Percentiles rank a stretch among this genome's conserved stretches.
Evolutionary conservation across 2,888 invertebrate genomes (phyloP).

Genomic region (Drosophila robusta): DNA sequence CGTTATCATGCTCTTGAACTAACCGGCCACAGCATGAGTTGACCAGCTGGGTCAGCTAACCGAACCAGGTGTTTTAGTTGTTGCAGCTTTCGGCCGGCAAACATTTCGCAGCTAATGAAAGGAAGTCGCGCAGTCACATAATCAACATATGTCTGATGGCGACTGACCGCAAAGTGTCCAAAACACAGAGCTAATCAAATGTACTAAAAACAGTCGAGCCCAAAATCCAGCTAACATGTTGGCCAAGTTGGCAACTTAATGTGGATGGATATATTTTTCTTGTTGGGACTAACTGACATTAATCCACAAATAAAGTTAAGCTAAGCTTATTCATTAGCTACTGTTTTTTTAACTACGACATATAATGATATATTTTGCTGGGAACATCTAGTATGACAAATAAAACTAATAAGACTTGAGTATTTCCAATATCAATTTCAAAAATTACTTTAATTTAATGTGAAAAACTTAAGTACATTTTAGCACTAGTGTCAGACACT

Average conservation of each 20-base stretch:
- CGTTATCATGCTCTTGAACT: slow-evolving; percentile 61
- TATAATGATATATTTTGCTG: too few relatives aligned
- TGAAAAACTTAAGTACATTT: too few relatives aligned
- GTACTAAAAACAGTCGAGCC: slow-evolving; percentile 10
- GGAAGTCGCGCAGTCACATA: slow-evolving; percentile 46
- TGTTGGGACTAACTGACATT: background rate
- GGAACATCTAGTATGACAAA: too few relatives aligned
- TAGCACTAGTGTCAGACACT: too few relatives aligned
- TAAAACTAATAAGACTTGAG: too few relatives aligned
- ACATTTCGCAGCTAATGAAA: slow-evolving; percentile 63
- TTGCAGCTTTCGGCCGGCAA: slow-evolving; percentile 46
- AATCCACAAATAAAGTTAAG: too few relatives aligned
- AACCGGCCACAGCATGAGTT: slow-evolving; percentile 15
- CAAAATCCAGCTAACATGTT: slow-evolving; percentile 11
- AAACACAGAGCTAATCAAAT: slow-evolving; percentile 38
- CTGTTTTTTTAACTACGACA: too few relatives aligned
- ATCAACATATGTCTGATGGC: slow-evolving; percentile 59
- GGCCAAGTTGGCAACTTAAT: slow-evolving; percentile 4
- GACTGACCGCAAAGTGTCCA: slow-evolving; percentile 24
- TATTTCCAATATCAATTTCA: too few relatives aligned
- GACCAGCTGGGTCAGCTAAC: slow-evolving; percentile 32
- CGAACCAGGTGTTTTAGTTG: slow-evolving; percentile 46
- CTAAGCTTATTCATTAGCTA: too few relatives aligned
- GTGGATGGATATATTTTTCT: too few relatives aligned
- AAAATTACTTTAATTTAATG: too few relatives aligned